A percentile compares a stretch with the other conserved stretches of the same genome.
Evolutionary conservation across 2,888 invertebrate genomes (phyloP).

Genomic region (Aphelenchoides bicaudatus): DNA sequence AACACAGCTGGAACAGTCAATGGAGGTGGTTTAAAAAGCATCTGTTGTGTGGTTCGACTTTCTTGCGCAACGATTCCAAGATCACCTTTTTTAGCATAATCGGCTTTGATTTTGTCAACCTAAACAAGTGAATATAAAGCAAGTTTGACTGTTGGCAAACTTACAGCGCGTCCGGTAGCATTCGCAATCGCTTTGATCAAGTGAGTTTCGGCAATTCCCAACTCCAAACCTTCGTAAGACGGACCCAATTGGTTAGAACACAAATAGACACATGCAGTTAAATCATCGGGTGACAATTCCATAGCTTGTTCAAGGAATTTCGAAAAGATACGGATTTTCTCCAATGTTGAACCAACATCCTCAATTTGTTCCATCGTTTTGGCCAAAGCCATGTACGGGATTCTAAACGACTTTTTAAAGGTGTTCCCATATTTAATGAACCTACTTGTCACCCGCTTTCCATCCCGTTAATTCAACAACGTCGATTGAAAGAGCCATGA

Average conservation of each 20-base stretch:
- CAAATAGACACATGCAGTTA: constrained; percentile 83
- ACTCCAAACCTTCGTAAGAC: constrained; percentile 85
- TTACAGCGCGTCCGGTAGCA: constrained; percentile 36
- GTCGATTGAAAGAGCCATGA: too few relatives aligned
- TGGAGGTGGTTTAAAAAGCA: constrained; percentile 79
- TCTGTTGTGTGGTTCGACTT: constrained; percentile 70
- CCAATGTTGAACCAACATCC: constrained; percentile 70
- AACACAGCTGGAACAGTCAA: constrained; percentile 76
- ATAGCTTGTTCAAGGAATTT: constrained; percentile 90
- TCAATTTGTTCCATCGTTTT: constrained; percentile 86
- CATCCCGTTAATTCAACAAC: constrained; percentile 28
- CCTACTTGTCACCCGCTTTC: constrained; percentile 38
- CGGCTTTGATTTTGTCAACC: constrained; percentile 76
- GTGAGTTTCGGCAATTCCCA: constrained; percentile 90
- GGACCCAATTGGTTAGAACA: constrained; percentile 94
- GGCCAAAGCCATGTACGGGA: constrained; percentile 87
- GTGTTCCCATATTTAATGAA: constrained; percentile 9
- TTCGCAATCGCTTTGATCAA: constrained; percentile 39
- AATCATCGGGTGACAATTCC: constrained; percentile 79
- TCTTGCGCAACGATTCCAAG: constrained; percentile 68
- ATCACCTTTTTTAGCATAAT: constrained; percentile 75
- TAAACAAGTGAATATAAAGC: constrained; percentile 35
- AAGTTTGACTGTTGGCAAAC: background rate
- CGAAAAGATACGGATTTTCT: constrained; percentile 82
- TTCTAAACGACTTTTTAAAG: constrained; percentile 65